Conservation (phyloP, 1,140 invertebrate species). For the Drosophila mauritiana region DNA sequence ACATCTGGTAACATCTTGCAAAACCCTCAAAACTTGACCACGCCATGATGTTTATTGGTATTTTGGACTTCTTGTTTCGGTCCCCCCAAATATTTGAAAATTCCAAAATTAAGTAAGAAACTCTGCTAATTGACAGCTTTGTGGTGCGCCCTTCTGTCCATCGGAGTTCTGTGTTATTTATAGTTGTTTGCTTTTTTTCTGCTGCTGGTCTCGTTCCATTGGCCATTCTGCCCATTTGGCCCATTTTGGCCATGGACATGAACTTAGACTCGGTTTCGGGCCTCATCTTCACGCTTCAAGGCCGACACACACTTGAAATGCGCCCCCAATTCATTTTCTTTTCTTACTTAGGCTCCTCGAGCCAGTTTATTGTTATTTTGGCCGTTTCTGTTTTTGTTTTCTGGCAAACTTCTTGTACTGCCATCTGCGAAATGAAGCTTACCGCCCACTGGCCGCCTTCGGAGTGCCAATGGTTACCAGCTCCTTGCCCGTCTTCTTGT, state of each 20-base stretch:
- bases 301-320: conserved; percentile 45
- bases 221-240: conserved; percentile 32
- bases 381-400: conserved; percentile 52
- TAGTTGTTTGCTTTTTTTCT: conserved; percentile 20
- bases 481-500: not conserved
- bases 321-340: conserved; percentile 49
- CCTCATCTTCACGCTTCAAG: conserved; percentile 62
- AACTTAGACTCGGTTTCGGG: conserved; percentile 26
- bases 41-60: not conserved
- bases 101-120: conserved; percentile 31
- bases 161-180: conserved; percentile 37
- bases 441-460: conserved; percentile 29
- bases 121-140: conserved; percentile 50
- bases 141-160: conserved; percentile 21
- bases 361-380: conserved; percentile 73
- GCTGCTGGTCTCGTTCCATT: conserved; percentile 20
- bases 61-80: not conserved
- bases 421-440: conserved; percentile 76
- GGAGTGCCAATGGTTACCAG: conserved; percentile 6
- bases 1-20: not conserved
- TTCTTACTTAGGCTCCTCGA: conserved; percentile 52
- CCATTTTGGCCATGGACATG: conserved; percentile 41
- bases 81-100: not conserved
- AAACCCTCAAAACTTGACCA: not conserved
- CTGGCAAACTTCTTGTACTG: conserved; percentile 56